Percentiles rank a stretch among this genome's conserved stretches.
These are phyloP conservation scores for Panonychus citri DNA, from an alignment of 1,140 invertebrate species.

Conservation along the genomic window DNA sequence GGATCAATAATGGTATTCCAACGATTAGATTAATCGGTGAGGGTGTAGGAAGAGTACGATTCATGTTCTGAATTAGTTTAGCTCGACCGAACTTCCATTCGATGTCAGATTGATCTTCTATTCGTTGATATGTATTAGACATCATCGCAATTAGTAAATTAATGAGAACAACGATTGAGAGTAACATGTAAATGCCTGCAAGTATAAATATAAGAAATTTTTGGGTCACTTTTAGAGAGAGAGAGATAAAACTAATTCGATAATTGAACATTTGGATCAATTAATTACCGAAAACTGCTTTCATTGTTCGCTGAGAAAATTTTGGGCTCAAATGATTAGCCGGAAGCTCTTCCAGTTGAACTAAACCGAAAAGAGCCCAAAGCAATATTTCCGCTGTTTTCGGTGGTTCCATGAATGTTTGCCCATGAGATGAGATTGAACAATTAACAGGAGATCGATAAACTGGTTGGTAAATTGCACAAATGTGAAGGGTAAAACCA, in stretches of 20 bases:
- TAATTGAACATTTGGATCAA: background rate
- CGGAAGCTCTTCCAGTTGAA: slow-evolving; percentile 47
- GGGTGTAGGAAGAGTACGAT: slow-evolving; percentile 85
- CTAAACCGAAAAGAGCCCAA: slow-evolving; percentile 80
- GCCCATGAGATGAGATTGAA: slow-evolving; percentile 12
- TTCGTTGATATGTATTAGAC: slow-evolving; percentile 96
- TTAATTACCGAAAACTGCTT: slow-evolving; percentile 44
- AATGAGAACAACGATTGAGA: slow-evolving; percentile 88
- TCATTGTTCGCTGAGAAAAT: slow-evolving; percentile 28
- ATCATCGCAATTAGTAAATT: slow-evolving; percentile 99
- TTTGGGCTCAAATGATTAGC: slow-evolving; percentile 27
- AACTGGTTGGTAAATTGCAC: slow-evolving; percentile 20
- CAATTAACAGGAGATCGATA: slow-evolving; percentile 14
- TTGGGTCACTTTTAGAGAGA: too few species aligned
- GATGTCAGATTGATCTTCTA: slow-evolving; percentile 96
- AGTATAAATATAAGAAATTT: slow-evolving; percentile 25
- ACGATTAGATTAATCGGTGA: slow-evolving; percentile 88
- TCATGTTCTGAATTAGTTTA: slow-evolving; percentile 95
- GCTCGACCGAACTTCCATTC: slow-evolving; percentile 99
- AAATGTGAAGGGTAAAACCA: slow-evolving; percentile 89
- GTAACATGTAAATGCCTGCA: slow-evolving; percentile 65
- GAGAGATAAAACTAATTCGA: background rate
- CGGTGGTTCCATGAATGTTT: slow-evolving; percentile 55
- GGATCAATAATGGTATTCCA: slow-evolving; percentile 20
- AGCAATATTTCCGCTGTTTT: slow-evolving; percentile 87